Percentiles rank a stretch among this genome's conserved stretches.
Evolutionary conservation across 2,888 invertebrate genomes (phyloP).

Genomic region (Toxonevra muliebris): DNA sequence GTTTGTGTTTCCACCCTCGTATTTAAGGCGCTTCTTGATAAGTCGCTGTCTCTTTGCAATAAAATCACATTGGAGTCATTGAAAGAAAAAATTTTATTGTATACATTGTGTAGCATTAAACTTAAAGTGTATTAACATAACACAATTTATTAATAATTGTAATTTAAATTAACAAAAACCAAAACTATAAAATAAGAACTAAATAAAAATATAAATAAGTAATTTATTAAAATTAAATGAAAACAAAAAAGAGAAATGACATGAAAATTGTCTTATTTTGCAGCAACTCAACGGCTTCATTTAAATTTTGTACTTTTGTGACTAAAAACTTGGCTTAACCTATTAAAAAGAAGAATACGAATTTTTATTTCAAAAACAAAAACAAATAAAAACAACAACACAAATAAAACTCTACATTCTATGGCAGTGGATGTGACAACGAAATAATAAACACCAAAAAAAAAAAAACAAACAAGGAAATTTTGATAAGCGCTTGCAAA

Average conservation of each 20-base stretch:
- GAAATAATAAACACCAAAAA: not conserved
- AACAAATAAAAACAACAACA: not conserved
- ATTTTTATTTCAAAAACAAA: not conserved
- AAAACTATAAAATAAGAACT: no score
- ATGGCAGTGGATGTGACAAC: slow-evolving; percentile 8
- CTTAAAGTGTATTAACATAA: no score
- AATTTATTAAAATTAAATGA: slow-evolving; percentile 12
- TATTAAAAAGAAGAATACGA: slow-evolving; percentile 23
- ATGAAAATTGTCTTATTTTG: slow-evolving; percentile 27
- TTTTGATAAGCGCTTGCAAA: not conserved
- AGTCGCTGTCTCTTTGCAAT: no score
- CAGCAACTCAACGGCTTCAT: slow-evolving; percentile 28
- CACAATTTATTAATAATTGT: no score
- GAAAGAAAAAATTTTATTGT: no score
- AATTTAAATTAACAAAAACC: no score
- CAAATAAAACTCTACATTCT: not conserved
- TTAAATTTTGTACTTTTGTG: slow-evolving; percentile 34
- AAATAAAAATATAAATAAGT: slow-evolving; percentile 19
- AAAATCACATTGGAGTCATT: no score
- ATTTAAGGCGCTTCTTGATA: no score
- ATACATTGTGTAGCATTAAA: no score
- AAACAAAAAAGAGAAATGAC: slow-evolving; percentile 16
- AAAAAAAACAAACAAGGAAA: slow-evolving; percentile 1
- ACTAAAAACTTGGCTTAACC: slow-evolving; percentile 32
- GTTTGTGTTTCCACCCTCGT: no score